Conservation (phyloP, 1,140 invertebrate species). For the Drosophila trapezifrons region DNA sequence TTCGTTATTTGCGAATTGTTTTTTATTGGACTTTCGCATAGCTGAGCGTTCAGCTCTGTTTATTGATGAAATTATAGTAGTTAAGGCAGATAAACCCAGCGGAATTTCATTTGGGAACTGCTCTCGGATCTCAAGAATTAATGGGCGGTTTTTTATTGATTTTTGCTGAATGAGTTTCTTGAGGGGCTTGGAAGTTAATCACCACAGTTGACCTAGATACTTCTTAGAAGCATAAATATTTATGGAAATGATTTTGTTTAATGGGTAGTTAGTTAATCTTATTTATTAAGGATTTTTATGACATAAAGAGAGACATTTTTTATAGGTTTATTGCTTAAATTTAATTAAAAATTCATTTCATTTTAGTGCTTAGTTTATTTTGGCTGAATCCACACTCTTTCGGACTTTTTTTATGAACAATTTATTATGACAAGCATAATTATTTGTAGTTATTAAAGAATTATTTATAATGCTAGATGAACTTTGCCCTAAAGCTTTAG, state of each 20-base stretch:
- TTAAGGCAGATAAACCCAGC: slow-evolving; percentile 48
- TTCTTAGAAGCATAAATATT: background rate
- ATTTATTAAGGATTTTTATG: background rate
- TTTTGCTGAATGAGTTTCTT: background rate
- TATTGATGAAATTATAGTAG: slow-evolving; percentile 70
- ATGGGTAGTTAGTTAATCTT: too few relatives aligned
- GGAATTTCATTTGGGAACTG: slow-evolving; percentile 37
- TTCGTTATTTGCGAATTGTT: slow-evolving; percentile 29
- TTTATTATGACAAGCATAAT: background rate
- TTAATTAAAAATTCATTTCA: background rate
- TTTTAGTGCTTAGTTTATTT: background rate
- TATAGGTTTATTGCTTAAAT: background rate
- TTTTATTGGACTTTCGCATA: slow-evolving; percentile 74
- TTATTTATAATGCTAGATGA: background rate
- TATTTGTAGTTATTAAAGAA: background rate
- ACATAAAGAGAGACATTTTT: background rate
- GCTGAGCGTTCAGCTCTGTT: slow-evolving; percentile 75
- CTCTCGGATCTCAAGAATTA: slow-evolving; percentile 34
- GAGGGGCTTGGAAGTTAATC: background rate
- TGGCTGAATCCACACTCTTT: background rate
- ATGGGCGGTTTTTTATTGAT: slow-evolving; percentile 16
- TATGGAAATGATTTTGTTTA: background rate
- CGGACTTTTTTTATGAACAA: too few relatives aligned
- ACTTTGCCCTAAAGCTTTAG: background rate
- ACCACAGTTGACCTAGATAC: background rate